A percentile compares a stretch with the other conserved stretches of the same genome.
phyloP scores from a whole-genome alignment of 1,140 invertebrate species.

The Heliconius melpomene region DNA sequence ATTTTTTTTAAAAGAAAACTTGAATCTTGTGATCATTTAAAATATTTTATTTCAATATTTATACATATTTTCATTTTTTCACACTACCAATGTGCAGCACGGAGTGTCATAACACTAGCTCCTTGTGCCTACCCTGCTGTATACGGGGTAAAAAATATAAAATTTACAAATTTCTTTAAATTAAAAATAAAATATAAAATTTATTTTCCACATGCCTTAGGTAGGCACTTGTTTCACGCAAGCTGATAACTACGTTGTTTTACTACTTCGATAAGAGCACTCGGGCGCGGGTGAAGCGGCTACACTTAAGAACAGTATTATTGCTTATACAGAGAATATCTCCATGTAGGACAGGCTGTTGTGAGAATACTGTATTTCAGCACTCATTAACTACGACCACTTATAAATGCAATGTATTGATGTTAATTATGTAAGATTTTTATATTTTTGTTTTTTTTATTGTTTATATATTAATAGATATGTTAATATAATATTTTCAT shows the following conservation, averaged over 20 bases:
- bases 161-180: too few relatives aligned
- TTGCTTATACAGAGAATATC: conserved; percentile 44
- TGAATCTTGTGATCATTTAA: too few relatives aligned
- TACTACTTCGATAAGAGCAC: conserved; percentile 43
- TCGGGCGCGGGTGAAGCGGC: conserved; percentile 44
- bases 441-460: too few relatives aligned
- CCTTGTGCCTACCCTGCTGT: too few relatives aligned
- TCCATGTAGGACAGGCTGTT: conserved; percentile 42
- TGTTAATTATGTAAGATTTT: not conserved
- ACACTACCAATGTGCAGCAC: too few relatives aligned
- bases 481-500: too few relatives aligned
- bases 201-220: not conserved
- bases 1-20: too few relatives aligned
- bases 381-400: conserved; percentile 23
- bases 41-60: too few relatives aligned
- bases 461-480: too few relatives aligned
- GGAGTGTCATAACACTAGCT: too few relatives aligned
- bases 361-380: conserved; percentile 54
- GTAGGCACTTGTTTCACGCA: conserved; percentile 15
- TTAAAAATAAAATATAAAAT: not conserved
- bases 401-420: not conserved
- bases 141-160: too few relatives aligned
- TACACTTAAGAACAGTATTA: conserved; percentile 62
- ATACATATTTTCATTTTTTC: too few relatives aligned
- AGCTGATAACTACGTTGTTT: conserved; percentile 49